Base-by-base conservation (phyloP, 2,888 invertebrate genomes). In the Spodoptera exigua region DNA sequence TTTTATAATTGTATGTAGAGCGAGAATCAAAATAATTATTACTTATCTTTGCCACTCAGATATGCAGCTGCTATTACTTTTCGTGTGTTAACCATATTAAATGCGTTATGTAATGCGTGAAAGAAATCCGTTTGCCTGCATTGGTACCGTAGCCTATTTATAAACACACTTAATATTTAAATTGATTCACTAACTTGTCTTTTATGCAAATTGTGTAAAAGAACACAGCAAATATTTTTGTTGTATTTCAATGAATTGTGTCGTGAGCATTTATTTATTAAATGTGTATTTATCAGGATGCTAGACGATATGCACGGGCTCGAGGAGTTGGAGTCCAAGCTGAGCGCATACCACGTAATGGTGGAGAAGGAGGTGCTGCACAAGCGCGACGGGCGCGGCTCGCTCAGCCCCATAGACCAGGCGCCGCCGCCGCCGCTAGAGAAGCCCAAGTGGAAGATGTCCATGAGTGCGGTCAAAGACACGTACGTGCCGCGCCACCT, bases 261-360 rank as follows among this genome's bases (percentile, higher is more conserved):
- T 61, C 62, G 48, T 54, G 57, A 55, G 54, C 60, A 57, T 57
- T 53, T 61, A 48, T 61, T 55, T 74, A 76, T 64, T 76, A 74
- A 74, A 76, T 69, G 65, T 65, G 55, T 64, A 70, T 66, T 47
- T 56, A 85, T 58, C 81, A 95, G 96, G 81, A 94, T 96, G 79
- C 89, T 96, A 79, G 96, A 96, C 74, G 96, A 95, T 77, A 94
- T 97, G 87, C 96, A 97, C 47, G 97, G 97, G 80, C 92, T 97
- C 63, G 96, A 96, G 80, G 97, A 97, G 84, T 89, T 97, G 81
- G 96, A 97, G 89, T 96, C 96, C 1, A 97, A 97, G 84, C 92
- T 97, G 79, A 96, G 95, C 89, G 97, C 97, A 44, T 97, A 97
- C 91, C 97, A 97, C 89, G 96, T 96, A 72, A 96, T 96, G 90